Evolutionary conservation across 2,113 vertebrate genomes (phyloP).

Genomic region (Melanocharis versteri): DNA sequence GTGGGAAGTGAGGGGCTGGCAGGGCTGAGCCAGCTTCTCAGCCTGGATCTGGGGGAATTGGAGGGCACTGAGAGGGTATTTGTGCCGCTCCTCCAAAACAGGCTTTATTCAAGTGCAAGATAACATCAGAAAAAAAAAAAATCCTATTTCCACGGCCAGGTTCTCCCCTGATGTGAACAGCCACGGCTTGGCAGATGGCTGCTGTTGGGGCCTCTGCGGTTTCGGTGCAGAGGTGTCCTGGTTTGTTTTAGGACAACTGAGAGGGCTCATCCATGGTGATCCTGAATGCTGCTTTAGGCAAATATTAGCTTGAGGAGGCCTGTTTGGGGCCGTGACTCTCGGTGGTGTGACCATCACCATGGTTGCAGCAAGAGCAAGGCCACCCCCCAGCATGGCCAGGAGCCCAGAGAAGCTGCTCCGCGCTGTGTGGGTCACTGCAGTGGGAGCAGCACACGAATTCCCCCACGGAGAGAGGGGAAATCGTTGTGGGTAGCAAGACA

Average conservation of each 20-base stretch:
- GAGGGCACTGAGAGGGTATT: background rate
- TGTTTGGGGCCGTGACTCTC: background rate
- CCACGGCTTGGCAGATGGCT: background rate
- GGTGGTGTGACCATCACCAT: background rate
- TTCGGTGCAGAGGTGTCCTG: background rate
- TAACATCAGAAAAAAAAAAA: background rate
- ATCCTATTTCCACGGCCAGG: background rate
- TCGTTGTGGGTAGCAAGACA: accelerated
- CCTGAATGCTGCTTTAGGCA: background rate
- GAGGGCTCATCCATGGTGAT: background rate
- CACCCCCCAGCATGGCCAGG: too few species aligned
- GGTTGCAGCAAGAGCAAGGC: background rate
- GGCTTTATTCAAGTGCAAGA: background rate
- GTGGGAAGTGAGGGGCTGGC: background rate
- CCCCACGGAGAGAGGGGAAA: background rate
- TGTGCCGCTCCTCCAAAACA: background rate
- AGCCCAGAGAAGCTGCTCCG: background rate
- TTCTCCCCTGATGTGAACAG: background rate
- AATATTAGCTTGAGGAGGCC: background rate
- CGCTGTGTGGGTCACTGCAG: background rate
- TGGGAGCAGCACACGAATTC: background rate
- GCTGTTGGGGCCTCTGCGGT: background rate
- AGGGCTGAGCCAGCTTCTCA: background rate
- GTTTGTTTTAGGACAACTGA: background rate
- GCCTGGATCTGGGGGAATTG: background rate